Percentiles rank a stretch among this genome's conserved stretches.
Conservation (phyloP, 2,888 invertebrate species). For the Leptinotarsa peninsularis region DNA sequence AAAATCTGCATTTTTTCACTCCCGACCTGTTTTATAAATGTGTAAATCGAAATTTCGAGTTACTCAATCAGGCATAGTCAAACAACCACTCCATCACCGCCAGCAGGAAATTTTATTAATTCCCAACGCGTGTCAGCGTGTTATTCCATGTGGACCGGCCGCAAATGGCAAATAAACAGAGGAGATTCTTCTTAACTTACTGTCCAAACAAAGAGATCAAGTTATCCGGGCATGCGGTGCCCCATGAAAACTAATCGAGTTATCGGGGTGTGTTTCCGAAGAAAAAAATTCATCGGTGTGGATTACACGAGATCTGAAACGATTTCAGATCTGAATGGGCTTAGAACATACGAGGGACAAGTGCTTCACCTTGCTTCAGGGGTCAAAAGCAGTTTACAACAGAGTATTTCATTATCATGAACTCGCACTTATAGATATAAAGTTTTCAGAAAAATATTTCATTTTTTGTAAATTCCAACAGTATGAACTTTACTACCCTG, state of each 20-base stretch:
- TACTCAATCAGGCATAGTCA: no score
- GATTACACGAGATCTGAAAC: constrained; percentile 45
- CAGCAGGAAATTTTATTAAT: constrained; percentile 41
- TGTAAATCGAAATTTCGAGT: no score
- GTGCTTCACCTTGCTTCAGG: not conserved
- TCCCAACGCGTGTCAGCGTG: constrained; percentile 44
- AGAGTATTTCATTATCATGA: no score
- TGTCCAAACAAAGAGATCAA: constrained; percentile 62
- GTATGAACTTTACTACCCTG: no score
- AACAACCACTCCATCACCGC: not conserved
- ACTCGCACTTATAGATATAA: no score
- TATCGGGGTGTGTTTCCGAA: constrained; percentile 51
- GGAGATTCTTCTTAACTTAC: constrained; percentile 65
- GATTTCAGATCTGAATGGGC: constrained; percentile 31
- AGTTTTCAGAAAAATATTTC: no score
- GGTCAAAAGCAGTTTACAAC: no score
- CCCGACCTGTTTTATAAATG: no score
- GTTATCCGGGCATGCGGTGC: constrained; percentile 56
- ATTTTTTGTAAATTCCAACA: no score
- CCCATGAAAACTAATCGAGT: constrained; percentile 59
- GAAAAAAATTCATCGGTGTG: constrained; percentile 42
- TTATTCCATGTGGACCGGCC: constrained; percentile 49
- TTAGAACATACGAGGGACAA: constrained; percentile 15
- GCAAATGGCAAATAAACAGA: constrained; percentile 62
- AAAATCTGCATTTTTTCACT: no score